Conservation (phyloP, 2,113 vertebrate genomes). For the Malurus alboscapulatus region DNA sequence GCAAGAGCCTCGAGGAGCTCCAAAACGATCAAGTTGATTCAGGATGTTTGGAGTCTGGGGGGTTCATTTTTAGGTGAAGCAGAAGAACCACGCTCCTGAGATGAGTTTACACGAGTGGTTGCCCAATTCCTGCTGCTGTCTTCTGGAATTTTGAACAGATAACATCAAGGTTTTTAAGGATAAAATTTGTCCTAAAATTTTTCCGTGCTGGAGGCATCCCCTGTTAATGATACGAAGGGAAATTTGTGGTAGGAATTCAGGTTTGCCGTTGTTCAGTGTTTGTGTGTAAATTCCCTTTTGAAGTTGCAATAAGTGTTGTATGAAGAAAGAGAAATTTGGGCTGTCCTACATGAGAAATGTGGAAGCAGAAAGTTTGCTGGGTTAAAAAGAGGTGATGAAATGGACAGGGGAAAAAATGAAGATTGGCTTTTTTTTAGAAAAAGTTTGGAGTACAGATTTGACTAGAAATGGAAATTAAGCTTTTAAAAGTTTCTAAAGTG, state of each 20-base stretch:
- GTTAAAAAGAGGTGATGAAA: neutral
- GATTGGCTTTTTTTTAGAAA: rapidly evolving
- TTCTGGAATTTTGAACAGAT: neutral
- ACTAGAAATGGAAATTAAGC: neutral
- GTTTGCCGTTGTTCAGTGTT: neutral
- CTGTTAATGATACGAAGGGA: neutral
- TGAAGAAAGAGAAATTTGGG: neutral
- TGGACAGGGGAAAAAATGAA: neutral
- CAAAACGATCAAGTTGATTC: neutral
- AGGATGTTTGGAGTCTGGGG: neutral
- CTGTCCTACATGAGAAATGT: neutral
- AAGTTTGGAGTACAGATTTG: neutral
- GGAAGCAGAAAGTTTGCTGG: neutral
- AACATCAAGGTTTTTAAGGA: neutral
- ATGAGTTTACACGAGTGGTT: neutral
- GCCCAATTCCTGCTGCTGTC: neutral
- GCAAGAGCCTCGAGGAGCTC: neutral
- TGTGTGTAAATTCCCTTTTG: neutral
- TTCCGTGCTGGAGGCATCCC: neutral
- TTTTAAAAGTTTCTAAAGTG: neutral
- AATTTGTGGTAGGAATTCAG: neutral
- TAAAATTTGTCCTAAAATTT: neutral
- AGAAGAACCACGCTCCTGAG: neutral
- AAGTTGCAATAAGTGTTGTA: neutral
- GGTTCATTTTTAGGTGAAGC: neutral